Conservation (phyloP, 2,888 invertebrate species). For the Piscicola geometra region DNA sequence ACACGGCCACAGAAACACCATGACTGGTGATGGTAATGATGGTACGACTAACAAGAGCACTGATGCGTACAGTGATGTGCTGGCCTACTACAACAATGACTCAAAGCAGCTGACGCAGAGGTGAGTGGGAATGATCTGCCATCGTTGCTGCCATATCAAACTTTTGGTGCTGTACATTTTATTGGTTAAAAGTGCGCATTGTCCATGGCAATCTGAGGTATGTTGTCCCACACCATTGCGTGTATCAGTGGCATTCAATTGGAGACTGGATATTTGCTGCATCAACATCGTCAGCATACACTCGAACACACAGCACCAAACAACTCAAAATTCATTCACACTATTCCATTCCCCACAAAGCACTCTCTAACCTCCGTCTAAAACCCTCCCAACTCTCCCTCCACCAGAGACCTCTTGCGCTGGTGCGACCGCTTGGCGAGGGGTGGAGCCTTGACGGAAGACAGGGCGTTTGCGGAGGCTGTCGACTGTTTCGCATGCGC, state of each 20-base stretch:
- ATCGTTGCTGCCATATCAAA: no score
- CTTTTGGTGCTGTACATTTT: no score
- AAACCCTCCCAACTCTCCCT: background rate
- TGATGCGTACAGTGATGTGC: background rate
- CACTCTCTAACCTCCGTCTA: background rate
- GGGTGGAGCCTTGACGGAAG: conserved; percentile 55
- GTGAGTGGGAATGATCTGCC: no score
- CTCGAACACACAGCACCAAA: no score
- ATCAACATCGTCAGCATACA: no score
- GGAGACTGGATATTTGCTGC: no score
- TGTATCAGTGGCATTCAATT: no score
- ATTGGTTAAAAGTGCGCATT: no score
- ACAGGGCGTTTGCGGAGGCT: conserved; percentile 66
- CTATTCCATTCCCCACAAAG: background rate
- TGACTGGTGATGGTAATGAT: background rate
- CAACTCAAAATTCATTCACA: background rate
- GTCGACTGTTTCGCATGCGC: conserved; percentile 82
- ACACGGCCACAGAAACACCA: background rate
- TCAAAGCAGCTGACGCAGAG: conserved; percentile 26
- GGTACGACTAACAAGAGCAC: background rate
- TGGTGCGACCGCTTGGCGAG: conserved; percentile 76
- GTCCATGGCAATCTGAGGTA: no score
- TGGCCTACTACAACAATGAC: background rate
- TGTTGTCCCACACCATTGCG: no score
- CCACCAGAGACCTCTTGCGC: conserved; percentile 77